phyloP scores from a whole-genome alignment of 2,888 invertebrate species.

The Asteroscopus sphinx region DNA sequence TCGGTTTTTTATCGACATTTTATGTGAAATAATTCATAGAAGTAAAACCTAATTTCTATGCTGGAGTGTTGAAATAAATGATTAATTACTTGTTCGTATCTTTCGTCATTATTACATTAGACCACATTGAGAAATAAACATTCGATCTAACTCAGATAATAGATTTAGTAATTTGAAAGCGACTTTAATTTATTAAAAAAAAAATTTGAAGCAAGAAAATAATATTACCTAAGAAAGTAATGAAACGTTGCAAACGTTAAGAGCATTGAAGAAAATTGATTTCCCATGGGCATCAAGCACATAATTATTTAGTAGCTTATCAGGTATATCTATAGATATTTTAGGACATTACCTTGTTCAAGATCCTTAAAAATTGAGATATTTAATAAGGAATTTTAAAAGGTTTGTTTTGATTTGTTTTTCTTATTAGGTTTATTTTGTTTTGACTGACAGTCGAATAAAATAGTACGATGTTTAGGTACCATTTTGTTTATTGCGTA shows the following conservation, averaged over 20 bases:
- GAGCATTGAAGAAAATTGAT: constrained; percentile 68
- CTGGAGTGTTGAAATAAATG: constrained; percentile 2
- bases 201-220: constrained; percentile 46
- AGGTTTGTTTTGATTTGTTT: no score
- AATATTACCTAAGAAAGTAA: constrained; percentile 61
- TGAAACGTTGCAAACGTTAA: constrained; percentile 62
- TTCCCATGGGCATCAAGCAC: constrained; percentile 67
- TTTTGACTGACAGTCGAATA: no score
- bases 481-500: no score
- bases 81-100: background rate
- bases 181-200: constrained; percentile 37
- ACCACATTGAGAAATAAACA: constrained; percentile 7
- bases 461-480: no score
- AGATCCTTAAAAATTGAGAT: background rate
- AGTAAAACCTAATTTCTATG: background rate
- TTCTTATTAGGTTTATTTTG: no score
- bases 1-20: no score
- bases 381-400: no score
- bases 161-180: constrained; percentile 19
- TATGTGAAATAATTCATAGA: no score
- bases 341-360: background rate
- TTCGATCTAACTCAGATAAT: constrained; percentile 6
- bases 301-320: constrained; percentile 64
- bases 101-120: constrained; percentile 6
- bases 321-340: constrained; percentile 31